A percentile compares a stretch with the other conserved stretches of the same genome.
phyloP scores from a whole-genome alignment of 2,113 vertebrate species.

The Perca fluviatilis region DNA sequence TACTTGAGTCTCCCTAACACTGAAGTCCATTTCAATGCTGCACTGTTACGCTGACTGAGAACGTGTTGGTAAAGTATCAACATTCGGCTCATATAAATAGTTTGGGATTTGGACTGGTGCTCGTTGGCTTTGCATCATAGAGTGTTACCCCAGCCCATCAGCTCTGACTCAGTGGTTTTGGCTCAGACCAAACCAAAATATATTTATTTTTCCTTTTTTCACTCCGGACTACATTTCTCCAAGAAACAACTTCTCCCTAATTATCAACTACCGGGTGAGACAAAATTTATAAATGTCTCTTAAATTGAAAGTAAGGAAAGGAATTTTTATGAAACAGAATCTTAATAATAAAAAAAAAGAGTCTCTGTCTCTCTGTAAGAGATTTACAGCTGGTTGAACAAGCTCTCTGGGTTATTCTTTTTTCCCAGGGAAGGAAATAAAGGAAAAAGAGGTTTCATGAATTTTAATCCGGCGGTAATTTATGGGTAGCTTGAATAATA shows the following conservation, averaged over 20 bases:
- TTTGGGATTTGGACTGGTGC: slow-evolving; percentile 63
- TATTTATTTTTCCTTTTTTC: slow-evolving; percentile 26
- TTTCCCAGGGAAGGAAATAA: slow-evolving; percentile 74
- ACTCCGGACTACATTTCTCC: slow-evolving; percentile 32
- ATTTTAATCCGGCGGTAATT: slow-evolving; percentile 84
- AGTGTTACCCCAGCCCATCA: slow-evolving; percentile 44
- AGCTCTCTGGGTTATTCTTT: slow-evolving; percentile 66
- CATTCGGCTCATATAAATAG: slow-evolving; percentile 65
- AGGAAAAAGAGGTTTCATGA: slow-evolving; percentile 79
- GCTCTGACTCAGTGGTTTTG: slow-evolving; percentile 64
- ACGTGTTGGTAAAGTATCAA: slow-evolving; percentile 59
- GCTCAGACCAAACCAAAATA: slow-evolving; percentile 41
- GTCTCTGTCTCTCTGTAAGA: slow-evolving; percentile 53
- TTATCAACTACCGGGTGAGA: slow-evolving; percentile 55
- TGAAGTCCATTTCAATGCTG: slow-evolving; percentile 14
- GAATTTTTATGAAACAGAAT: slow-evolving; percentile 68
- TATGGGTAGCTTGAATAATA: slow-evolving; percentile 83
- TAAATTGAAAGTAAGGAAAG: slow-evolving; percentile 53
- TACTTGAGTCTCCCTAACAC: background rate
- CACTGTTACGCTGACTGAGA: slow-evolving; percentile 37
- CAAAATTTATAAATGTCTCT: slow-evolving; percentile 33
- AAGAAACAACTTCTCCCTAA: slow-evolving; percentile 39
- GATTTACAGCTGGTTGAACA: slow-evolving; percentile 78
- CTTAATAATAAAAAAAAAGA: slow-evolving; percentile 75
- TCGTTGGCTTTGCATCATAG: slow-evolving; percentile 56